A percentile compares a stretch with the other conserved stretches of the same genome.
These are phyloP conservation scores for Astur gentilis DNA, from an alignment of 2,113 vertebrate species.

Conservation along the genomic window DNA sequence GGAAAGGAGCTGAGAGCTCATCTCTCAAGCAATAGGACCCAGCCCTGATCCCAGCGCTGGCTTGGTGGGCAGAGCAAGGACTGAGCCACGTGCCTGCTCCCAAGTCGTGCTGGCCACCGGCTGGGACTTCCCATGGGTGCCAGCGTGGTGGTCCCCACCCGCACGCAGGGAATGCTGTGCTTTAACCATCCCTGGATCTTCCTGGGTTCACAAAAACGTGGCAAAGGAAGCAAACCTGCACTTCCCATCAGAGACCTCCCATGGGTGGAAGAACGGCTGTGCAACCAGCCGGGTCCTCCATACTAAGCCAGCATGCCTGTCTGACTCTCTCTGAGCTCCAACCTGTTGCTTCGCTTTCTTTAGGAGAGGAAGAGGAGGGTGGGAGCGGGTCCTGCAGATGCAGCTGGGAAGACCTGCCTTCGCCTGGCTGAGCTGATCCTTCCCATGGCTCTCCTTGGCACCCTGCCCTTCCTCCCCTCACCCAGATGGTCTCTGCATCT, in stretches of 20 bases:
- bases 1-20: background rate
- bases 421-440: background rate
- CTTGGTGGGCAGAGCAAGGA: background rate
- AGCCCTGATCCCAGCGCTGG: background rate
- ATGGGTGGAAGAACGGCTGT: background rate
- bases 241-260: background rate
- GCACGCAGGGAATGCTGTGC: accelerated
- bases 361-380: background rate
- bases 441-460: background rate
- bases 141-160: no score
- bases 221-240: background rate
- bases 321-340: background rate
- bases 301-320: accelerated
- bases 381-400: accelerated
- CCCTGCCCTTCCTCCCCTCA: conserved; percentile 4
- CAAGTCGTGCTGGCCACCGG: accelerated
- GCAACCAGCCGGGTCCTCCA: background rate
- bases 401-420: background rate
- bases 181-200: background rate
- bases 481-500: conserved; percentile 12
- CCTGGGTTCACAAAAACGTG: background rate
- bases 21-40: background rate
- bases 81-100: background rate
- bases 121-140: background rate
- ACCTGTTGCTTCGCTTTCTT: background rate